A percentile compares a stretch with the other conserved stretches of the same genome.
These are phyloP conservation scores for Chionis minor DNA, from an alignment of 2,113 vertebrate species.

Conservation along the genomic window DNA sequence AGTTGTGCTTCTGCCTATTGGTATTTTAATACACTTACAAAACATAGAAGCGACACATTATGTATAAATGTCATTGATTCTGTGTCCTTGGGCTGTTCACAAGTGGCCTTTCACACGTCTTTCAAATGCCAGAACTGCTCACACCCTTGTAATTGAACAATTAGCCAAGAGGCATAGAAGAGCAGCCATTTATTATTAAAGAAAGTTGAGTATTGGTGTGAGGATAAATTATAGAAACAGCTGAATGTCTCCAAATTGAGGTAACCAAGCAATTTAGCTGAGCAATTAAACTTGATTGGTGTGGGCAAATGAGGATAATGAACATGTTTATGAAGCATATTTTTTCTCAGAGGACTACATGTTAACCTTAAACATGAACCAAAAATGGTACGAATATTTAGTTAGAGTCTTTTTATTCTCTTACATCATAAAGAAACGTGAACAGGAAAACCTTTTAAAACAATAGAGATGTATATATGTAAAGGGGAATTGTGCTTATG, in stretches of 20 bases:
- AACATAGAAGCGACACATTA: conserved; percentile 11
- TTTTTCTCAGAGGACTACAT: neutral
- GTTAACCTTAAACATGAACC: neutral
- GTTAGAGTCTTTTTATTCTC: neutral
- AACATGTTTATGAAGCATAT: conserved; percentile 3
- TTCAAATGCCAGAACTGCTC: conserved; percentile 63
- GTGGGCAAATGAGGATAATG: conserved; percentile 20
- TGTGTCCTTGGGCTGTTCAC: neutral
- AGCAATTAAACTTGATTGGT: conserved; percentile 66
- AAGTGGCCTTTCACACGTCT: conserved; percentile 51
- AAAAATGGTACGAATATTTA: neutral
- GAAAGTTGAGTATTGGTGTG: conserved; percentile 35
- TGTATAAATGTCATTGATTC: conserved; percentile 65
- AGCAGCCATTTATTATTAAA: conserved; percentile 38
- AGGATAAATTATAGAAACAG: conserved; percentile 37
- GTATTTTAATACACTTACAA: neutral
- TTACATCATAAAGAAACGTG: neutral
- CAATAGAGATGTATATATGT: neutral
- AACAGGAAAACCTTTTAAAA: neutral
- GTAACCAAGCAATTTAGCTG: conserved; percentile 63
- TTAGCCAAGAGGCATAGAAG: conserved; percentile 64
- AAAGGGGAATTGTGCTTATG: neutral
- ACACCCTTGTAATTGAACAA: conserved; percentile 61
- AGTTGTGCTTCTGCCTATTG: neutral
- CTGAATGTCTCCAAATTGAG: conserved; percentile 22